Evolutionary conservation across 1,140 invertebrate genomes (phyloP).

Genomic region (Macrocentrus cingulum): DNA sequence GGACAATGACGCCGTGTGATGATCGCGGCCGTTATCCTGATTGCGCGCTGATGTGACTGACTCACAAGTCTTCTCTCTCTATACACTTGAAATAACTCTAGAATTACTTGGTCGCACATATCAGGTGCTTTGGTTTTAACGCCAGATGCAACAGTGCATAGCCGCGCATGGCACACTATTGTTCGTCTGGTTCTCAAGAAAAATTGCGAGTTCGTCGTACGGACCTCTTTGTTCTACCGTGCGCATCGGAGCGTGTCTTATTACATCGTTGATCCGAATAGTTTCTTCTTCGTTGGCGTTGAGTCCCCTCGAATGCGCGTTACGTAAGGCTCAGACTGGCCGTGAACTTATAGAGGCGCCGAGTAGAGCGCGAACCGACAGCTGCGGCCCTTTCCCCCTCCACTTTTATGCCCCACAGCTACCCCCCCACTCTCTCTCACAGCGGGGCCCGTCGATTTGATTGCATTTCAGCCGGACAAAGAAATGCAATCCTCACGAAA

Average conservation of each 20-base stretch:
- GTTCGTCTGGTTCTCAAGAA: not conserved
- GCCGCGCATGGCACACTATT: too few species aligned
- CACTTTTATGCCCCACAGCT: not conserved
- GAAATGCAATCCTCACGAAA: slow-evolving; percentile 7
- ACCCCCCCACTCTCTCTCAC: not conserved
- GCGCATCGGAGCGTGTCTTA: slow-evolving; percentile 22
- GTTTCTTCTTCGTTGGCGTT: slow-evolving; percentile 18
- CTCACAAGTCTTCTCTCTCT: too few species aligned
- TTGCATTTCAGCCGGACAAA: slow-evolving; percentile 11
- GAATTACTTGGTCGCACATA: too few species aligned
- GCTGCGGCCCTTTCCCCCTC: slow-evolving; percentile 34
- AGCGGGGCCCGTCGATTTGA: not conserved
- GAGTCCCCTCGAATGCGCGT: slow-evolving; percentile 23
- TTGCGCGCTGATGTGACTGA: too few species aligned
- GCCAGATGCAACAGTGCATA: too few species aligned
- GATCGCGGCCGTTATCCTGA: too few species aligned
- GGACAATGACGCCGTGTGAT: too few species aligned
- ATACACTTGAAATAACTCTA: too few species aligned
- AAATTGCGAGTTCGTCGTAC: slow-evolving; percentile 21
- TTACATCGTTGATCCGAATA: slow-evolving; percentile 20
- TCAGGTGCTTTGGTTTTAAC: too few species aligned
- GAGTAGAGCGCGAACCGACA: slow-evolving; percentile 30
- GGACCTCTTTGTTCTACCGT: slow-evolving; percentile 20
- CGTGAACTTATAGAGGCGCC: slow-evolving; percentile 57
- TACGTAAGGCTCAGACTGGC: slow-evolving; percentile 56